Evolutionary conservation across 2,888 invertebrate species (phyloP).

Genomic region (Leucophenga montana): DNA sequence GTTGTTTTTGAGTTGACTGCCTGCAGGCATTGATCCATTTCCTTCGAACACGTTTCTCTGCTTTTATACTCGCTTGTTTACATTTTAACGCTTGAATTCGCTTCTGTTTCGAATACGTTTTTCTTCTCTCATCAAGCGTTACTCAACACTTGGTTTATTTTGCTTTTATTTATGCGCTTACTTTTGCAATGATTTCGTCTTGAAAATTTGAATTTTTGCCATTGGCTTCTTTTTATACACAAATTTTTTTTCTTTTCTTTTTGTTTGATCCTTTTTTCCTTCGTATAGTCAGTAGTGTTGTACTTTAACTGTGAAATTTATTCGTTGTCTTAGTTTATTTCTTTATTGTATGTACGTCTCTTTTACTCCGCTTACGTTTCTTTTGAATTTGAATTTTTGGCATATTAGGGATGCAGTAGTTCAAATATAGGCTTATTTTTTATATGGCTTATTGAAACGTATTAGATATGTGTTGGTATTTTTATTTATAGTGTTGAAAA

Average conservation of each 20-base stretch:
- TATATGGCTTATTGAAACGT: too few relatives aligned
- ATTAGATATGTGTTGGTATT: too few relatives aligned
- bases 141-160: background rate
- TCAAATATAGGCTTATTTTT: background rate
- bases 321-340: too few relatives aligned
- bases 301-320: background rate
- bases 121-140: background rate
- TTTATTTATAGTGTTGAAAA: too few relatives aligned
- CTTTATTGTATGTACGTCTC: too few relatives aligned
- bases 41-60: conserved; percentile 17
- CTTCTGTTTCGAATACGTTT: conserved; percentile 47
- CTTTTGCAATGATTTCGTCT: conserved; percentile 36
- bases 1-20: conserved; percentile 5
- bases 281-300: background rate
- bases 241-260: background rate
- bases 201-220: background rate
- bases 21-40: conserved; percentile 22
- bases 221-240: background rate
- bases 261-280: background rate
- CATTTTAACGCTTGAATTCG: conserved; percentile 63
- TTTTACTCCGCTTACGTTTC: too few relatives aligned
- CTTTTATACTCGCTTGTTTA: conserved; percentile 50
- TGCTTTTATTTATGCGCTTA: conserved; percentile 43
- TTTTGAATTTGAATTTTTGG: too few relatives aligned
- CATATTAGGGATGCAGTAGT: background rate